Evolutionary conservation across 2,888 invertebrate genomes (phyloP), one percentile per base, ranked within the genome.

Genomic region (Oligia strigilis): DNA sequence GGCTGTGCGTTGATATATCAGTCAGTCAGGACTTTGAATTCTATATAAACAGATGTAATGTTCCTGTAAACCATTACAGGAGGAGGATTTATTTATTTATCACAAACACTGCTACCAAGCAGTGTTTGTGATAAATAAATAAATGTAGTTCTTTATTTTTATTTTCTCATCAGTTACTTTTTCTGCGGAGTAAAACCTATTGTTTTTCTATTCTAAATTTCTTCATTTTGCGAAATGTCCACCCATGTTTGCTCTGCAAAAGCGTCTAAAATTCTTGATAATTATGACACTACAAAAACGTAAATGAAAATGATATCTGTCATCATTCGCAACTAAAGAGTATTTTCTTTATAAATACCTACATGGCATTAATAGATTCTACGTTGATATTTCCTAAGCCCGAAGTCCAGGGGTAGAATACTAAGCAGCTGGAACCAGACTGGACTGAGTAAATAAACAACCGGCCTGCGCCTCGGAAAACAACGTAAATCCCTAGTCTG

Each of bases 381-480:
- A 23, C 52, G 64, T 49, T 29, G 65, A 49, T 58, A 58, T 77
- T 73, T 60, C 23, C 70, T 62, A 43, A 77, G 70, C 43, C 43
- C n/a, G n/a, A 65, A 62, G 52, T 60, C 60, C 65, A 70, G n/a
- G 29, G 13, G 58, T 36, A 74, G 77, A 86, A 86, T 84, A 78
- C 74, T 75, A 87, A 87, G 74, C 64, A 87, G 74, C 23, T 66
- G 19, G 66, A 71, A 36, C 52, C 65, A 69, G 62, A 49, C 76
- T 55, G 71, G 46, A 66, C 72, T 69, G 65, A 43, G 83, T 78
- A 78, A 80, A 83, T 86, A 83, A 79, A 83, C 69, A 81, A 75
- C 8, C 19, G 17, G 29, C 49, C 19, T 52, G 19, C 2, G 67
- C 36, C 58, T 70, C 43, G 43, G n/a, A 43, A 60, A 82, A 72